Percentiles rank a stretch among this genome's conserved stretches.
phyloP scores from a whole-genome alignment of 2,797 vertebrate species.

The Neosalanx taihuensis region DNA sequence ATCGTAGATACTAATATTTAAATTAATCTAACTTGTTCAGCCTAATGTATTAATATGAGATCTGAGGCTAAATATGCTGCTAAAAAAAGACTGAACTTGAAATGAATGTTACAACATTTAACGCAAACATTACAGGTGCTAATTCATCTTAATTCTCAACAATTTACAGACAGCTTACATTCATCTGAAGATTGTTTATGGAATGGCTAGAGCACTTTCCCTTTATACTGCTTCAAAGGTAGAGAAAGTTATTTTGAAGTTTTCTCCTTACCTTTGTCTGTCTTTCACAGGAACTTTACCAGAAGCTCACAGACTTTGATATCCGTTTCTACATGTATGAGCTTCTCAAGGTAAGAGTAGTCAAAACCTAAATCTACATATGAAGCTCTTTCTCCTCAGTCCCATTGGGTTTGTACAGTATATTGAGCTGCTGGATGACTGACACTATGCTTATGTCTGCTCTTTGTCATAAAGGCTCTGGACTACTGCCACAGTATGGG shows the following conservation, averaged over 20 bases:
- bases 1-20: not conserved
- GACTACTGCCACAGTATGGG: slow-evolving; percentile 97
- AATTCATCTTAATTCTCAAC: no score
- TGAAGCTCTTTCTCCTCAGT: not conserved
- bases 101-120: no score
- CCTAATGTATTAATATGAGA: no score
- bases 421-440: not conserved
- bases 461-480: slow-evolving; percentile 76
- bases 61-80: no score
- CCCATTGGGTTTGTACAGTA: not conserved
- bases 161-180: no score
- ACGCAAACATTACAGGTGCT: no score
- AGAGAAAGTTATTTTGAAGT: not conserved
- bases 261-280: not conserved
- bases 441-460: not conserved
- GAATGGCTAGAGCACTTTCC: not conserved
- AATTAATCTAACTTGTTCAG: not conserved
- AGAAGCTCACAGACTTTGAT: slow-evolving; percentile 98
- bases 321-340: slow-evolving; percentile 99
- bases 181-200: no score
- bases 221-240: not conserved
- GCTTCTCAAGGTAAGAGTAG: slow-evolving; percentile 91
- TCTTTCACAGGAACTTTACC: slow-evolving; percentile 90
- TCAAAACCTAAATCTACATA: not conserved
- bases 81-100: no score